Base-by-base conservation (phyloP, 2,888 invertebrate genomes). In the Punctoribates punctum region DNA sequence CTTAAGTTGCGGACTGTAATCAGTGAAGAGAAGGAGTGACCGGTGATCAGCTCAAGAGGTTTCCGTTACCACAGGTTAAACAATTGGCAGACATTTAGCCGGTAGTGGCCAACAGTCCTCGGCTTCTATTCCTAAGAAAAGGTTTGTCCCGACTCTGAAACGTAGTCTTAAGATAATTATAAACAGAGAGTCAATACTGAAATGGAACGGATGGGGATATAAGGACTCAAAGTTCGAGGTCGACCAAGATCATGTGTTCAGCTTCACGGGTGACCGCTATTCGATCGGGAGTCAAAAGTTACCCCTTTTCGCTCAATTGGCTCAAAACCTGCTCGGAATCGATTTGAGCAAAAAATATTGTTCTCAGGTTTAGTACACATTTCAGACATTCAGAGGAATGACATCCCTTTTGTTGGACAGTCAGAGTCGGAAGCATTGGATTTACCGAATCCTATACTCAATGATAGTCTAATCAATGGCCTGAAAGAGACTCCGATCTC, bases 171-270 rank as follows among this genome's bases (percentile, higher is more conserved):
- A 1, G n/a, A n/a, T n/a, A 20, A 48, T 86, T 86, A 77, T 86
- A 96, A 29, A 3, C 29, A 60, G 96, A 82, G 94, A 96, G 85
- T 91, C 95, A 75, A 84, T 93, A 48, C 86, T 98, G 73, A 97
- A 96, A 86, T 98, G 98, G 98, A 96, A 97, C 86, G 99, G 99
- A 27, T 99, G 99, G 99, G 99, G 99, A n/a, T 99, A 97, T 87
- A 92, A 91, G 80, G 97, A 98, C 85, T 94, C 96, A 0, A 88
- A 89, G 84, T 98, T 99, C 84, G 84, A 87, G 74, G 83, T 91
- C 8, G 86, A 89, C 77, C 87, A 88, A 73, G 70, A 78, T 27
- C n/a, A n/a, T n/a, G 84, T 88, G n/a, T 87, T 92, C 72, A 87
- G 88, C 79, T 96, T 99, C 83, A 91, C 90, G 1, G 97, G 97